Evolutionary conservation across 2,888 invertebrate species (phyloP).

Genomic region (Polymixis lichenea): DNA sequence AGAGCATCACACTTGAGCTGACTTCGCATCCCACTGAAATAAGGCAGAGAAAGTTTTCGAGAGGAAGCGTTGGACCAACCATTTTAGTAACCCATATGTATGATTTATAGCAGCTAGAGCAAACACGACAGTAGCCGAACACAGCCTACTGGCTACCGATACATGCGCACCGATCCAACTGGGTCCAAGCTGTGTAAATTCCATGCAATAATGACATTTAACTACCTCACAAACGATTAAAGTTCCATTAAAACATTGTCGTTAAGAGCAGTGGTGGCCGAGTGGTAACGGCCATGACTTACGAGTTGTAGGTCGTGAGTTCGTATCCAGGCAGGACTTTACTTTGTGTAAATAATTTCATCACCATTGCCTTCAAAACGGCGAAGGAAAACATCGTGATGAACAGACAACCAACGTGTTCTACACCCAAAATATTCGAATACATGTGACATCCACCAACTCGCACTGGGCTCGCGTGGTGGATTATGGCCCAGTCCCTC

Average conservation of each 20-base stretch:
- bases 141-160: neutral
- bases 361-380: no score
- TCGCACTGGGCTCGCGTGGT: no score
- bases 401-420: no score
- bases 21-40: constrained; percentile 55
- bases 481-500: no score
- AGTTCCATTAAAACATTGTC: neutral
- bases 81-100: neutral
- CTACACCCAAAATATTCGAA: no score
- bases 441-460: no score
- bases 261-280: no score
- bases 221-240: neutral
- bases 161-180: neutral
- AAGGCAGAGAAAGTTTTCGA: neutral
- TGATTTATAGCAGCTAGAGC: neutral
- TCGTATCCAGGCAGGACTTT: no score
- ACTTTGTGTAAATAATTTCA: no score
- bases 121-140: neutral
- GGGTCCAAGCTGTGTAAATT: neutral
- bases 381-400: no score
- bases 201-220: neutral
- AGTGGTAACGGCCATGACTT: no score
- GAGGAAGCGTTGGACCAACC: neutral
- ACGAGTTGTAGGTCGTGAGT: no score
- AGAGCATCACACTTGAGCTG: constrained; percentile 78